Conservation (phyloP, 2,888 invertebrate species). For the Drosophila lacicola region DNA sequence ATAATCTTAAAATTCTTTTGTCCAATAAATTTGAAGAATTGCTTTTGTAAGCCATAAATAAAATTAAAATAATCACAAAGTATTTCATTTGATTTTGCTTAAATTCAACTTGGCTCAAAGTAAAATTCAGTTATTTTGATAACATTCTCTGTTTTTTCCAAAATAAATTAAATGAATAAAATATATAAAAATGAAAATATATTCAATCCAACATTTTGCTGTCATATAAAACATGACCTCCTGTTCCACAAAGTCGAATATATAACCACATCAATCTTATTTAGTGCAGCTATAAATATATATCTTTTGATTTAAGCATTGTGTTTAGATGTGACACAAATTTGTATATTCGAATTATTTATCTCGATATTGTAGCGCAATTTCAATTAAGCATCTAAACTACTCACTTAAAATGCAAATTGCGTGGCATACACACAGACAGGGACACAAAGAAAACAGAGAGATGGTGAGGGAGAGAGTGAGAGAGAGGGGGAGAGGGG, state of each 20-base stretch:
- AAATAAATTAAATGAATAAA: too few relatives aligned
- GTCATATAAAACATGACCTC: neutral
- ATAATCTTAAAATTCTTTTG: too few relatives aligned
- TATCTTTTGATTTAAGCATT: constrained; percentile 1
- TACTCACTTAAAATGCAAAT: constrained; percentile 80
- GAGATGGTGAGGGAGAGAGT: neutral
- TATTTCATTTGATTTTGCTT: too few relatives aligned
- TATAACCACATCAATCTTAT: too few relatives aligned
- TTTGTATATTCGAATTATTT: constrained; percentile 50
- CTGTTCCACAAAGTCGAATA: too few relatives aligned
- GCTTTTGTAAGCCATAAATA: too few relatives aligned
- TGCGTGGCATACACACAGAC: constrained; percentile 56
- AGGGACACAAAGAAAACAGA: neutral
- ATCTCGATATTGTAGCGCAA: constrained; percentile 51
- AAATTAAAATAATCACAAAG: too few relatives aligned
- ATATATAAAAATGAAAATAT: too few relatives aligned
- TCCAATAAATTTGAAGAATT: too few relatives aligned
- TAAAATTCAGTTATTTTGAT: neutral
- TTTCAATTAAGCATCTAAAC: constrained; percentile 75
- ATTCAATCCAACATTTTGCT: neutral
- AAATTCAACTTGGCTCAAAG: too few relatives aligned
- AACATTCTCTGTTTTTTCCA: neutral
- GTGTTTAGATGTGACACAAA: constrained; percentile 36
- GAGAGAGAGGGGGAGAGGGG: neutral
- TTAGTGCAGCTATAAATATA: constrained; percentile 14